phyloP scores from a whole-genome alignment of 2,113 vertebrate genomes.

The Entelurus aequoreus region DNA sequence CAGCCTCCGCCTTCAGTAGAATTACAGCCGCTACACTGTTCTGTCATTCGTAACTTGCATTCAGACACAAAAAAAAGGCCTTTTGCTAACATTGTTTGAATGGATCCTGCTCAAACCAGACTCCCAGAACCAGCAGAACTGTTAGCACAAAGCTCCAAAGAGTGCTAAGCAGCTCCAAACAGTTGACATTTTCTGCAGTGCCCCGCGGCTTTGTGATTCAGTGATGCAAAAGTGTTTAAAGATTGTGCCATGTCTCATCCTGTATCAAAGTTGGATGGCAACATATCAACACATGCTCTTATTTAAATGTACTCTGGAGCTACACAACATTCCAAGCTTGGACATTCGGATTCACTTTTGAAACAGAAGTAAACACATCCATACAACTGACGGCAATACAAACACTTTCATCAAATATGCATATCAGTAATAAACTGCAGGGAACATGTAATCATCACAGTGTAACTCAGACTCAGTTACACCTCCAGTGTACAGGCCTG shows the following conservation, averaged over 20 bases:
- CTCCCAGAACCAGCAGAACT: constrained; percentile 43
- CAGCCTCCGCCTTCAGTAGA: constrained; percentile 18
- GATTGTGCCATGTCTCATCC: constrained; percentile 48
- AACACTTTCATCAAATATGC: not conserved
- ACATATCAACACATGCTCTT: constrained; percentile 39
- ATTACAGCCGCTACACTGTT: constrained; percentile 31
- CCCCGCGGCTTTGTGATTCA: constrained; percentile 47
- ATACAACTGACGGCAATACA: not conserved
- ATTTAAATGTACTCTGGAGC: constrained; percentile 34
- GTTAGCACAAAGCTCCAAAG: constrained; percentile 39
- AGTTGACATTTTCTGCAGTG: constrained; percentile 39
- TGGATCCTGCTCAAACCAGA: constrained; percentile 41
- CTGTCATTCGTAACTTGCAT: constrained; percentile 39
- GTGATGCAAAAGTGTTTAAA: constrained; percentile 55
- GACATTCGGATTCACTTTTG: constrained; percentile 17
- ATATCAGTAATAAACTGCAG: not conserved
- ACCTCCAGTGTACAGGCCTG: too few relatives aligned
- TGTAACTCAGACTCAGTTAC: too few relatives aligned
- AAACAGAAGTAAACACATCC: constrained; percentile 25
- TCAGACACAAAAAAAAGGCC: constrained; percentile 37
- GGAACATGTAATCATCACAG: too few relatives aligned
- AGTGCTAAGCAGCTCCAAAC: constrained; percentile 44
- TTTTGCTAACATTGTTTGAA: constrained; percentile 53
- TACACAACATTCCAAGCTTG: constrained; percentile 29
- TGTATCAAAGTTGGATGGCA: constrained; percentile 52